Evolutionary conservation across 2,888 invertebrate genomes (phyloP).

Genomic region (Ectemnius cavifrons): DNA sequence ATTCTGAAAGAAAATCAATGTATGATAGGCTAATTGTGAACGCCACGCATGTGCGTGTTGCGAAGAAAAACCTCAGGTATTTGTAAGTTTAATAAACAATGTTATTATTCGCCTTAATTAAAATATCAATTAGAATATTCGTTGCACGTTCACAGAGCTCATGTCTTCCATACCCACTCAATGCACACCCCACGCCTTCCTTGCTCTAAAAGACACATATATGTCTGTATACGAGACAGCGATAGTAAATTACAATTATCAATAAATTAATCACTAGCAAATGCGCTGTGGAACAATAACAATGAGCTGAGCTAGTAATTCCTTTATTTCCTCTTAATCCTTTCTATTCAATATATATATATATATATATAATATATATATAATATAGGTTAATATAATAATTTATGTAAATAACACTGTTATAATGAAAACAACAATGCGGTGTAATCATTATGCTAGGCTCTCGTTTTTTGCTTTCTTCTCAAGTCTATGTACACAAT

Average conservation of each 20-base stretch:
- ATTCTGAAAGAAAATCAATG: constrained; percentile 8
- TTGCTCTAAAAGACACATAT: not conserved
- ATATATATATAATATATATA: constrained; percentile 28
- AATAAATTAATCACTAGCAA: too few relatives aligned
- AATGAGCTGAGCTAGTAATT: constrained; percentile 37
- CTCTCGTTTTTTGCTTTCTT: constrained; percentile 52
- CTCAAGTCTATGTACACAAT: constrained; percentile 55
- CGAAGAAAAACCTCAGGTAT: constrained; percentile 14
- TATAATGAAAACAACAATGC: constrained; percentile 68
- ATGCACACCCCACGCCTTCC: not conserved
- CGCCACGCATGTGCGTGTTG: not conserved
- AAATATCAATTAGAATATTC: constrained; percentile 7
- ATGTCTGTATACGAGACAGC: too few relatives aligned
- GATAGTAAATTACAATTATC: too few relatives aligned
- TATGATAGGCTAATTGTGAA: not conserved
- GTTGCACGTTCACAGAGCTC: constrained; percentile 7
- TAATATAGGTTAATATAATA: constrained; percentile 58
- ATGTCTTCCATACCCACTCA: too few relatives aligned
- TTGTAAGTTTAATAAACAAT: not conserved
- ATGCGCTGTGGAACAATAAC: not conserved
- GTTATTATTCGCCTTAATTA: constrained; percentile 4
- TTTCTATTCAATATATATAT: constrained; percentile 58
- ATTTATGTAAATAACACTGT: constrained; percentile 68
- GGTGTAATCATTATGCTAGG: constrained; percentile 61
- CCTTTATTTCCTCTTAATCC: constrained; percentile 56